These are phyloP conservation scores for Orientallactaga bullata DNA, from an alignment of 2,113 vertebrate genomes.

Conservation along the genomic window DNA sequence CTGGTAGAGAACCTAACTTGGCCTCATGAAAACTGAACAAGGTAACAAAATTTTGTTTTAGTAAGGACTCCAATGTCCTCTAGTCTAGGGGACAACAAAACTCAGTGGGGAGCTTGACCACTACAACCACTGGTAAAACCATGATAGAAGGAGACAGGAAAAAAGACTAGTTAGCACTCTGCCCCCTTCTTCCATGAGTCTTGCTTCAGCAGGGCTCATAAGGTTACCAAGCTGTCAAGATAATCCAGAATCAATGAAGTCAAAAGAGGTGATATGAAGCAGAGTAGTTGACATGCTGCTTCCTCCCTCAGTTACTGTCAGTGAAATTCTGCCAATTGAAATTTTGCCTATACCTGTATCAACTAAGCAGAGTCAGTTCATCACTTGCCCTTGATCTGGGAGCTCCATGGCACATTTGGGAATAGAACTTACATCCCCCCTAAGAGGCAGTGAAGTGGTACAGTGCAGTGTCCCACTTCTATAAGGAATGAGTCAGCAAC, in stretches of 20 bases:
- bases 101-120: neutral
- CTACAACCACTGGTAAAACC: neutral
- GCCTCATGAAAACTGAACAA: constrained; percentile 28
- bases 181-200: neutral
- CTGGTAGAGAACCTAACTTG: neutral
- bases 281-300: constrained; percentile 2
- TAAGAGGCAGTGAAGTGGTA: constrained; percentile 11
- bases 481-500: neutral
- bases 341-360: neutral
- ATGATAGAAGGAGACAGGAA: neutral
- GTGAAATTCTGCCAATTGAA: neutral
- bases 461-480: neutral
- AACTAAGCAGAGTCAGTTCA: neutral
- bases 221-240: neutral
- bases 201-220: neutral
- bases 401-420: neutral
- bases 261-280: constrained; percentile 4
- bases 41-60: neutral
- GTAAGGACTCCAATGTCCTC: neutral
- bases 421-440: neutral
- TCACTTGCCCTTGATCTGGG: neutral
- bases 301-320: neutral
- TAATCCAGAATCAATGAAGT: neutral
- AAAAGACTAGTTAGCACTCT: neutral
- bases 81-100: neutral